Percentiles rank a stretch among this genome's conserved stretches.
Evolutionary conservation across 1,140 invertebrate genomes (phyloP).

Genomic region (Brachystomella parvula): DNA sequence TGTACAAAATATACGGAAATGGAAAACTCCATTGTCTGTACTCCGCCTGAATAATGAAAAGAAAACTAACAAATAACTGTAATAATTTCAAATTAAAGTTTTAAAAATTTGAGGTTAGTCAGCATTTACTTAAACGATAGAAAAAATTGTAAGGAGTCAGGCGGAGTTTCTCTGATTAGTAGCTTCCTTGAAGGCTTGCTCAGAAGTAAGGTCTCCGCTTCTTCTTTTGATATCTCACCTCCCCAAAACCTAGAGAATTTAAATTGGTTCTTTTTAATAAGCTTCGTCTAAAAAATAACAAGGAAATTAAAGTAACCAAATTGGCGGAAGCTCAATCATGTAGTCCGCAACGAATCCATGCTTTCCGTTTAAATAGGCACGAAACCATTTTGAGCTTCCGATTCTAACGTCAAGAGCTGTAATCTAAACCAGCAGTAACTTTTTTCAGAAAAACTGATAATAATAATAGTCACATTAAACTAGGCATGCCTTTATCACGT

Average conservation of each 20-base stretch:
- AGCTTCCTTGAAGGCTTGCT: background rate
- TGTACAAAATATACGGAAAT: background rate
- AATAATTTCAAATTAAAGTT: background rate
- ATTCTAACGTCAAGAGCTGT: background rate
- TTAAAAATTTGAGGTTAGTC: no score
- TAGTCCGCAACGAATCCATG: background rate
- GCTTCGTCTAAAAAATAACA: no score
- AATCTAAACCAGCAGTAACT: background rate
- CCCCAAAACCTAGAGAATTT: constrained; percentile 1
- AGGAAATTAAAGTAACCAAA: background rate
- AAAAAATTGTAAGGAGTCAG: background rate
- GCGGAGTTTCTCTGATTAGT: background rate
- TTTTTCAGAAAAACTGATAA: background rate
- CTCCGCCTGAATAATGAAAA: no score
- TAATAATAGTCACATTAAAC: background rate
- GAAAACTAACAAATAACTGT: background rate
- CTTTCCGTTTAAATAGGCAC: background rate
- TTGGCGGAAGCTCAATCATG: background rate
- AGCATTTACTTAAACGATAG: background rate
- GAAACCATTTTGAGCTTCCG: background rate
- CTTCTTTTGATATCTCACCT: background rate
- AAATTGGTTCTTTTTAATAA: background rate
- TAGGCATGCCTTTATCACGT: background rate
- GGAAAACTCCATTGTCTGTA: background rate
- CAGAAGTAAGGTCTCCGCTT: background rate